A percentile compares a stretch with the other conserved stretches of the same genome.
Evolutionary conservation across 2,113 vertebrate species (phyloP).

Genomic region (Mola mola): DNA sequence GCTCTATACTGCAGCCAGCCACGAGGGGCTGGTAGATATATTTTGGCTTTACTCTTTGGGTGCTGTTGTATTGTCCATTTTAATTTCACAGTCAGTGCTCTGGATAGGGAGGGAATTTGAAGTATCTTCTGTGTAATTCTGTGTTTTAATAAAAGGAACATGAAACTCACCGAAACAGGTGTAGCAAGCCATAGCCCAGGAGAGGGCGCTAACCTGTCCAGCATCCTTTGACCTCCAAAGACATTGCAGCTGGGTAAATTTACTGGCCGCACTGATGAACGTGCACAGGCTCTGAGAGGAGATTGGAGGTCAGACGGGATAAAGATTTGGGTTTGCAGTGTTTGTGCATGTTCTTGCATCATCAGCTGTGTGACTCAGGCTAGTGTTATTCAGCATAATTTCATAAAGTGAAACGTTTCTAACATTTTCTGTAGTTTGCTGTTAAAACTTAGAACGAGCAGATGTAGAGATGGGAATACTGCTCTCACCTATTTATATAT

Average conservation of each 20-base stretch:
- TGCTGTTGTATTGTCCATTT: too few relatives aligned
- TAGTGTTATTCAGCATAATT: neutral
- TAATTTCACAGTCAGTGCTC: too few relatives aligned
- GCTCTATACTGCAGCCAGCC: too few relatives aligned
- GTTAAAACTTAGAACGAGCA: neutral
- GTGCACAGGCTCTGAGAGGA: constrained; percentile 88
- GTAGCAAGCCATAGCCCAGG: constrained; percentile 88
- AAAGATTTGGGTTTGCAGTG: too few relatives aligned
- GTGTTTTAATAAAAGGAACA: too few relatives aligned
- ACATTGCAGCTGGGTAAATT: constrained; percentile 88
- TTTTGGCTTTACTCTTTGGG: too few relatives aligned
- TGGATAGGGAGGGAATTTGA: too few relatives aligned
- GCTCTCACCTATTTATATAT: constrained; percentile 22
- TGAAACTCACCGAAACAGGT: constrained; percentile 86
- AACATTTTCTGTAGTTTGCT: neutral
- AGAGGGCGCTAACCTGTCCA: constrained; percentile 85
- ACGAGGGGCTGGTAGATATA: too few relatives aligned
- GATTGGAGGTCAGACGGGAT: neutral
- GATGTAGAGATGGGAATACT: too few relatives aligned
- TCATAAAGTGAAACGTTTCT: constrained; percentile 8
- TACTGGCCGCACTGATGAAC: constrained; percentile 88
- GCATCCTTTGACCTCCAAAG: constrained; percentile 88
- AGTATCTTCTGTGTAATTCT: too few relatives aligned
- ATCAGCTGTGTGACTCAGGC: neutral
- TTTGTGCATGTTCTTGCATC: neutral